Conservation (phyloP, 2,888 invertebrate species). For the Nasonovia ribisnigri region DNA sequence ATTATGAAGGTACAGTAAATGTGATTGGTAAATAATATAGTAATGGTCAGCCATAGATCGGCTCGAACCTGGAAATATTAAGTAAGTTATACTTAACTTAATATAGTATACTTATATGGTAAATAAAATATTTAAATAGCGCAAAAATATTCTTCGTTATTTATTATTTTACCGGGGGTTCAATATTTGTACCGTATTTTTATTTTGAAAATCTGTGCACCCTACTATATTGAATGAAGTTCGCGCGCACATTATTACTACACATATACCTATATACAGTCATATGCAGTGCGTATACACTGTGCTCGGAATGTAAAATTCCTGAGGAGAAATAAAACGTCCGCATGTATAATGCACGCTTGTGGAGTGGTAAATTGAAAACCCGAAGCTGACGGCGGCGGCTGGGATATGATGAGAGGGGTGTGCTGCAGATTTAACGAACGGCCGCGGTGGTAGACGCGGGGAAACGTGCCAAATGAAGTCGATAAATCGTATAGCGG, state of each 20-base stretch:
- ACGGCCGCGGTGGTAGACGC: background rate
- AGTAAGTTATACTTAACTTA: background rate
- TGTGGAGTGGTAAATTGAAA: background rate
- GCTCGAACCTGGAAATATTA: background rate
- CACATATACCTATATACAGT: background rate
- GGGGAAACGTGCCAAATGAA: constrained; percentile 53
- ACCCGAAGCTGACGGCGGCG: background rate
- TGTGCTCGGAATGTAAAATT: background rate
- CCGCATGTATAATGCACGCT: background rate
- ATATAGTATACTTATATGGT: no score
- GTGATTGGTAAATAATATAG: background rate
- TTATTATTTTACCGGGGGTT: background rate
- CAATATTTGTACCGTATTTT: background rate
- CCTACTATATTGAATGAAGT: background rate
- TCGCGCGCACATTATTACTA: background rate
- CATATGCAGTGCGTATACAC: background rate
- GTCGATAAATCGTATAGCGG: constrained; percentile 51
- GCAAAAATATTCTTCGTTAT: background rate
- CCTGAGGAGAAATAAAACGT: background rate
- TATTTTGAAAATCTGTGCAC: background rate
- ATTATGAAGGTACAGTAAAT: background rate
- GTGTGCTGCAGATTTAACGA: constrained; percentile 6
- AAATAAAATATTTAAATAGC: background rate
- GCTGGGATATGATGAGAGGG: background rate
- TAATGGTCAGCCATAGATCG: background rate